phyloP scores from a whole-genome alignment of 2,797 vertebrate species.

The Tokudaia tokunoshimensis region DNA sequence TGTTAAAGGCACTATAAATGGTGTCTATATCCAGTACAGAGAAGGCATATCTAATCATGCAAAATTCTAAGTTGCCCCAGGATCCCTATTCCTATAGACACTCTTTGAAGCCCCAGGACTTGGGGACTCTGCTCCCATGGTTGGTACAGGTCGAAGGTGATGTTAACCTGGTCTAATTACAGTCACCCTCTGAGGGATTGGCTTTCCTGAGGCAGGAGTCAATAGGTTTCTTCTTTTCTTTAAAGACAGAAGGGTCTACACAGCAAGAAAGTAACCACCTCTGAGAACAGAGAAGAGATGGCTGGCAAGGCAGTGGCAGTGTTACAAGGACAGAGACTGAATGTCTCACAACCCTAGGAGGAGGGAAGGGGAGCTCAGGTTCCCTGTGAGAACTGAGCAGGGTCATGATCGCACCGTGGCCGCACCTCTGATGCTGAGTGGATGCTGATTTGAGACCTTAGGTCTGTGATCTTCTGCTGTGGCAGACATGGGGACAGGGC shows the following conservation, averaged over 20 bases:
- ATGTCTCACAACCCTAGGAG: background rate
- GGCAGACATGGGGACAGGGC: background rate
- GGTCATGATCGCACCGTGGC: background rate
- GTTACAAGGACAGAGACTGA: background rate
- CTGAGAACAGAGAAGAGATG: background rate
- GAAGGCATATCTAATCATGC: background rate
- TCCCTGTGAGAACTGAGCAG: background rate
- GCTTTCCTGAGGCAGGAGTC: background rate
- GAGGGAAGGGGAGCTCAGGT: background rate
- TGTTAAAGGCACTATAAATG: background rate
- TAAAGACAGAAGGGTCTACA: background rate
- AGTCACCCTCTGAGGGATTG: background rate
- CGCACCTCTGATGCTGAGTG: background rate
- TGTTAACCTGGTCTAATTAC: background rate
- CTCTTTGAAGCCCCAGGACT: accelerated
- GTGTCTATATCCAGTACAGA: background rate
- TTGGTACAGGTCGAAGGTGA: background rate
- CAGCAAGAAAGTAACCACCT: background rate
- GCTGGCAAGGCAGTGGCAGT: background rate
- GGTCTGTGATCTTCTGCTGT: background rate
- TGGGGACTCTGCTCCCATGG: background rate
- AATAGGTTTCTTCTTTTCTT: background rate
- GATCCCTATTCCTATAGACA: background rate
- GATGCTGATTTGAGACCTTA: background rate
- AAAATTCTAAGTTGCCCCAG: background rate